These are phyloP conservation scores for Dendrocincla tyrannina DNA, from an alignment of 2,797 vertebrate species.

Conservation along the genomic window DNA sequence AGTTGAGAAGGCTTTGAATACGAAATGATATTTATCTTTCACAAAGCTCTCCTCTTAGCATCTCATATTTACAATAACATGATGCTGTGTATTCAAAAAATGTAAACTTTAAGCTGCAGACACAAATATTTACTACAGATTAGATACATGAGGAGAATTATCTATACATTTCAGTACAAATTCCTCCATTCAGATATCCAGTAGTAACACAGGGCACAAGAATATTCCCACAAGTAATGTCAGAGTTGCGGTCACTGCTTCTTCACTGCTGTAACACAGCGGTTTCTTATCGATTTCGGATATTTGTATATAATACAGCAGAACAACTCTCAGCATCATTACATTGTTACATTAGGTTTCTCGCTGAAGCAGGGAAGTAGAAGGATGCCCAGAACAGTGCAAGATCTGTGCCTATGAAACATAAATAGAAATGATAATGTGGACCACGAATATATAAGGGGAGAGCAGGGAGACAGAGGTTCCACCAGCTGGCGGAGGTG, in stretches of 20 bases:
- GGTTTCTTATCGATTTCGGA: not conserved
- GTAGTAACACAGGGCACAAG: not conserved
- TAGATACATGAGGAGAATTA: not conserved
- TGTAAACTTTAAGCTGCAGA: not conserved
- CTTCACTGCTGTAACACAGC: not conserved
- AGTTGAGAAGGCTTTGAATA: not conserved
- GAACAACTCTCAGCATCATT: fast-evolving
- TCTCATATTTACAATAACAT: not conserved
- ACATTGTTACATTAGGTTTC: fast-evolving
- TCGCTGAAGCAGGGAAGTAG: not conserved
- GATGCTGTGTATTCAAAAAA: not conserved
- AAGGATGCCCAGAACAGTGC: not conserved
- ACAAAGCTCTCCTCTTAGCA: not conserved
- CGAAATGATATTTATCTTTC: not conserved
- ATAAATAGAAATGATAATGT: not conserved
- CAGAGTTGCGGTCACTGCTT: not conserved
- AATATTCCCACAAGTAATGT: not conserved
- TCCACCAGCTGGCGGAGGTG: not conserved
- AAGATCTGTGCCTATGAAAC: not conserved
- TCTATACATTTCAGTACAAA: not conserved
- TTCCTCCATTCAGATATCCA: fast-evolving
- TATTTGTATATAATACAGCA: not conserved
- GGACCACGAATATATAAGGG: not conserved
- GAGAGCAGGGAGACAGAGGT: not conserved
- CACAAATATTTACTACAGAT: not conserved